Percentiles rank a stretch among this genome's conserved stretches.
These are phyloP conservation scores for Ceuthmochares aereus DNA, from an alignment of 2,113 vertebrate species.

Conservation along the genomic window DNA sequence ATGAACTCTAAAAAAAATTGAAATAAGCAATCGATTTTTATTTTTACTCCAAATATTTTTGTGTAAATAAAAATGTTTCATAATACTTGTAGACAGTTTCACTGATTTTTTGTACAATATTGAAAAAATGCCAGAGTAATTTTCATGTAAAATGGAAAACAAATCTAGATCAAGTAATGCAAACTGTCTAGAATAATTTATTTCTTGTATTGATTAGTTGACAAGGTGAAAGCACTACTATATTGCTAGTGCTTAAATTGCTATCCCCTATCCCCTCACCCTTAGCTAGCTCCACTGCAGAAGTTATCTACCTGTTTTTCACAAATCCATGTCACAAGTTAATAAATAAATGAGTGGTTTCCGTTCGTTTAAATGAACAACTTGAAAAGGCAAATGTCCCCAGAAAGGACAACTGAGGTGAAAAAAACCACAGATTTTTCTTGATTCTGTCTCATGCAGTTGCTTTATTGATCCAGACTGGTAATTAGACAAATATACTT, in stretches of 20 bases:
- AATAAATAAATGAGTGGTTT: background rate
- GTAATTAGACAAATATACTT: background rate
- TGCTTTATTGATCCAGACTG: background rate
- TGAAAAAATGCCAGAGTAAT: background rate
- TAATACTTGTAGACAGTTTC: background rate
- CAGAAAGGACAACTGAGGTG: background rate
- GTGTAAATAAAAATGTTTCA: background rate
- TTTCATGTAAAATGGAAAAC: background rate
- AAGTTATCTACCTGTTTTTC: background rate
- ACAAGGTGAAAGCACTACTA: background rate
- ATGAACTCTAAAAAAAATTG: background rate
- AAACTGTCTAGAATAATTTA: background rate
- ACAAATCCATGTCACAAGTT: background rate
- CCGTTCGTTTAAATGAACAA: background rate
- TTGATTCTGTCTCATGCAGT: background rate
- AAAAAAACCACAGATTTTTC: background rate
- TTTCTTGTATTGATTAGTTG: background rate
- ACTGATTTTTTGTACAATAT: background rate
- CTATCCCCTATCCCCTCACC: background rate
- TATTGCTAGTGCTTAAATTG: background rate
- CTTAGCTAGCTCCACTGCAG: background rate
- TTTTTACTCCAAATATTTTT: background rate
- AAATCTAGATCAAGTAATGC: background rate
- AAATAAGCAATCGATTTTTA: rapidly evolving
- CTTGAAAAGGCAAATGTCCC: background rate